phyloP scores from a whole-genome alignment of 2,888 invertebrate genomes.

The Pyrocoelia pectoralis region DNA sequence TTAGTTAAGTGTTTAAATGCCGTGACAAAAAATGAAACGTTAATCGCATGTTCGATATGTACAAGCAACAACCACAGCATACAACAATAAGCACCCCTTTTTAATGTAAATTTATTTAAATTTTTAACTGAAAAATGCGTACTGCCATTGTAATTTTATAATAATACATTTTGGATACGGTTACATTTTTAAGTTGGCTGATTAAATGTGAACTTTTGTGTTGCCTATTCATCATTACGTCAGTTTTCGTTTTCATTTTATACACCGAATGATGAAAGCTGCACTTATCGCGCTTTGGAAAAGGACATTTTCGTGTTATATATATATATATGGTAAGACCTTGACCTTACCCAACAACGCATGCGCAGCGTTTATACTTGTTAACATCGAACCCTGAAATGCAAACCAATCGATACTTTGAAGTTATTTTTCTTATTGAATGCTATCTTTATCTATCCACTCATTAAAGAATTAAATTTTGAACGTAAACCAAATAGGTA shows the following conservation, averaged over 20 bases:
- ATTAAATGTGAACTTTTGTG: not conserved
- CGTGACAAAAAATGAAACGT: not conserved
- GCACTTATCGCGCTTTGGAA: not conserved
- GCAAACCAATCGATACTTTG: not conserved
- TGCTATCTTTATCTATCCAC: not conserved
- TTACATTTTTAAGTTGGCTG: not conserved
- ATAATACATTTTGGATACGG: not conserved
- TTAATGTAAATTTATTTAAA: slow-evolving; percentile 1
- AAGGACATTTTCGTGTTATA: not conserved
- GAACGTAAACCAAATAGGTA: too few relatives aligned
- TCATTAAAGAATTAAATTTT: not conserved
- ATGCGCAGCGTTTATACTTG: not conserved
- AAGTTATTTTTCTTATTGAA: not conserved
- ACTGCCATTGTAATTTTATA: not conserved
- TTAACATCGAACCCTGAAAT: not conserved
- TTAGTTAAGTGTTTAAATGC: not conserved
- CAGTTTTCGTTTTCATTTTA: not conserved
- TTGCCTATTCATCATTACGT: not conserved
- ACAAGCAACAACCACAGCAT: not conserved
- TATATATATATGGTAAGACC: not conserved
- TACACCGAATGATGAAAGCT: not conserved
- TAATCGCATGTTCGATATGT: not conserved
- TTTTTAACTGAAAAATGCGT: not conserved
- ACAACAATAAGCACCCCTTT: not conserved
- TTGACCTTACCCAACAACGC: not conserved